A percentile compares a stretch with the other conserved stretches of the same genome.
These are phyloP conservation scores for Drosophila rhopaloa DNA, from an alignment of 1,140 invertebrate species.

Conservation along the genomic window DNA sequence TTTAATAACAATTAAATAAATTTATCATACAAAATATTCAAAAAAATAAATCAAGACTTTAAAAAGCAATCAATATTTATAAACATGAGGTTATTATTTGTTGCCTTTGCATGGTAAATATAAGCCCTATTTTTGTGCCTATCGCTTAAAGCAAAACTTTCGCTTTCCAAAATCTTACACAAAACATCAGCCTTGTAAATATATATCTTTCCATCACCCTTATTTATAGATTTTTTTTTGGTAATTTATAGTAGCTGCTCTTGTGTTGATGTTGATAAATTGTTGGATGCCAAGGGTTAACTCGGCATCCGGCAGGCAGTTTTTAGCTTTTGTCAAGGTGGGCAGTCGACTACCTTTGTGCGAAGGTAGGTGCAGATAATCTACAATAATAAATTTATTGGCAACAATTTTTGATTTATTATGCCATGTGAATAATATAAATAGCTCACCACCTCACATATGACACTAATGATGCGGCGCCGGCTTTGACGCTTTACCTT, in stretches of 20 bases:
- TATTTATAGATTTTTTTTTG: slow-evolving; percentile 20
- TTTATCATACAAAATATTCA: too few relatives aligned
- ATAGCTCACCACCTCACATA: slow-evolving; percentile 54
- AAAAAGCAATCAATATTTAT: not conserved
- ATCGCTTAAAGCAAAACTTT: slow-evolving; percentile 10
- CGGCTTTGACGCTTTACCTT: slow-evolving; percentile 62
- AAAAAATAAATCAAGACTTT: not conserved
- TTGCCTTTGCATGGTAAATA: not conserved
- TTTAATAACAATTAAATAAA: too few relatives aligned
- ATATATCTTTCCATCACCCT: not conserved
- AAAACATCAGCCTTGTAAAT: slow-evolving; percentile 6
- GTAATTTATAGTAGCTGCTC: slow-evolving; percentile 67
- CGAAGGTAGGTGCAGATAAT: slow-evolving; percentile 54
- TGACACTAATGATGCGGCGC: slow-evolving; percentile 78
- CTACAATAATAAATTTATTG: slow-evolving; percentile 83
- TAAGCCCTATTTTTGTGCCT: too few relatives aligned
- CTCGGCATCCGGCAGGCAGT: slow-evolving; percentile 57
- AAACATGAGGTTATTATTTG: too few relatives aligned
- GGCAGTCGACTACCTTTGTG: slow-evolving; percentile 17
- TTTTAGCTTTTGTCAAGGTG: slow-evolving; percentile 71
- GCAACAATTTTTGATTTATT: slow-evolving; percentile 80
- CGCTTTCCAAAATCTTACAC: slow-evolving; percentile 10
- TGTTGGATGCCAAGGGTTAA: slow-evolving; percentile 65
- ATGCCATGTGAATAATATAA: slow-evolving; percentile 74
- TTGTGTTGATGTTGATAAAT: slow-evolving; percentile 78